Evolutionary conservation across 2,888 invertebrate species (phyloP), one percentile per base, ranked within the genome.

Genomic region (Aphrophora alni): DNA sequence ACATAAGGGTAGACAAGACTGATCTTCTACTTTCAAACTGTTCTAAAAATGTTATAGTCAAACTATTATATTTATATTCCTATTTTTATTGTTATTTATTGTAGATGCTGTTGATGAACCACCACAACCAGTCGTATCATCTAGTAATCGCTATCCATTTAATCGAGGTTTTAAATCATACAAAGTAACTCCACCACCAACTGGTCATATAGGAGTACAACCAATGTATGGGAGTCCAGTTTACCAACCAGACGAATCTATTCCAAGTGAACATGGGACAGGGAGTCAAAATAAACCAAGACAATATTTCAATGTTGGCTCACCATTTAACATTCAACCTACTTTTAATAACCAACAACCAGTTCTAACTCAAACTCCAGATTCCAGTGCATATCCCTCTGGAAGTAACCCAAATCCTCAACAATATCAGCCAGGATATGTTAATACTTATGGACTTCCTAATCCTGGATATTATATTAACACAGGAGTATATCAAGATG

Each of bases 191-290:
- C 73, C 78, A 33, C 78, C 78, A 8, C 24, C 51, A 44, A 77
- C 68, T 2, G 77, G 70, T n/a, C 75, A 81, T 70, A 21, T 75
- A 21, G 81, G 81, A 28, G 81, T 81, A 14, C 81, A 81, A 25
- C 77, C 77, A 27, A 74, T 75, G n/a, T 73, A 51, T 59, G n/a
- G 17, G 21, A 33, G 26, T 51, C 72, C 51, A 12, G n/a, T 59
- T 3, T 59, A 59, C 10, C n/a, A 59, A 14, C 59, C 59, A 1
- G 59, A n/a, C 1, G 12, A 21, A 4, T 14, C n/a, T 2, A 21
- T n/a, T 21, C 59, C 59, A 5, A 21, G 21, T n/a, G 44, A 44
- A 44, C 14, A 44, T 14, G 44, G 17, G 2, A 2, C 44, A 8
- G 12, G 17, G 12, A 59, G 7, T 14, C 12, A 59, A 10, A 77